Base-by-base conservation (phyloP, 1,140 invertebrate genomes). In the Oscheius sp. region DNA sequence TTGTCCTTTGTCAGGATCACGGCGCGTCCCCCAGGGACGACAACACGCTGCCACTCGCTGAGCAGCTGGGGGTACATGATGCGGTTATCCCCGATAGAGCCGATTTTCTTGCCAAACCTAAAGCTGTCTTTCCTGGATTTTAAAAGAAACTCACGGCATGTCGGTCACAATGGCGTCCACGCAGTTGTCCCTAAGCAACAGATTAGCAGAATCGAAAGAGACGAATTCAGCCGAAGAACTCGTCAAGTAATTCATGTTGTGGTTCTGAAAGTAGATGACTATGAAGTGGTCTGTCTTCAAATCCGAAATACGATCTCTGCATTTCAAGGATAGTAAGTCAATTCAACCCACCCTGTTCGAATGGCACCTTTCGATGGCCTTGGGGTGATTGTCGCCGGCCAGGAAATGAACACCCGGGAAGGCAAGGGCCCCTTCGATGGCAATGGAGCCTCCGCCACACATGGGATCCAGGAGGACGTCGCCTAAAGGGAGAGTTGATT, bases 101-200 rank as follows among this genome's bases (percentile, higher is more conserved):
- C 67, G 4, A 68, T 68, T 28, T 68, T 68, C 23, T 61, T 68
- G 2, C 67, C 67, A 34, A 68, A 68, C 23, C 67, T 68, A 20
- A 58, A 59, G 31, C 26, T 55, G 28, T 59, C 34, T 31, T 20
- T 29, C 2, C 20, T 2, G 4, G 20, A 34, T 2, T 20, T 1
- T 1, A 10, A 28, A 2, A n/a, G 18, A 31, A 15, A 20, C 32
- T 58, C 42, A 68, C 67, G 67, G 67, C 36, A 68, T 32, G 34
- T 68, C 67, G 2, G 67, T 68, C 2, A 68, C 67, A 29, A 68
- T 15, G 3, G 67, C 49, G 26, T 68, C 32, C 3, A 68, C 7
- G 15, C 18, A 68, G 61, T 42, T 59, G 15, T 61, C 28, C 3
- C 15, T 23, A 34, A 68, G 29, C 42, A 55, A 38, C 15, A 68